Evolutionary conservation across 2,888 invertebrate genomes (phyloP), one percentile per base, ranked within the genome.

Genomic region (Mythimna albipuncta): DNA sequence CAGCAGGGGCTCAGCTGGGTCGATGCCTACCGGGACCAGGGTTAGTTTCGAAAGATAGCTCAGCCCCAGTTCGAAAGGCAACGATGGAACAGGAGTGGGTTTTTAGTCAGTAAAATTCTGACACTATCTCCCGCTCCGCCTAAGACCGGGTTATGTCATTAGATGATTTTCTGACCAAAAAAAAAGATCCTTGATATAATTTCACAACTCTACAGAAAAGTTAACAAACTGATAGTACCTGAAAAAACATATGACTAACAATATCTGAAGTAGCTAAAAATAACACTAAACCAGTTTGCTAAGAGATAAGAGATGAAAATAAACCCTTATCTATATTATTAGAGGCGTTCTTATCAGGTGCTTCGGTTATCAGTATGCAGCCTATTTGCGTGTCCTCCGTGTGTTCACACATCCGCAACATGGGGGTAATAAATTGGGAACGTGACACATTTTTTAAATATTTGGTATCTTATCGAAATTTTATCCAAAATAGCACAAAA

Each of bases 271-370:
- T 10, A 63, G 64, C 67, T 81, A 83, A 83, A 81, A 83, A 83
- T 80, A 83, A 63, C 59, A 69, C 10, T 35, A 32, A 72, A 75
- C 72, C 72, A 68, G 67, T 70, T 72, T 47, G 57, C 50, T 19
- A 7, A 57, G 44, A 57, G 84, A 84, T 84, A 82, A 72, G 44
- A 35, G 63, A 57, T 57, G 63, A 76, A 82, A 75, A 84, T 84
- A 84, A 69, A 55, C 41, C 26, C 52, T 47, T 85, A 85, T 77
- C 75, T 67, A 44, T 69, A 32, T 75, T 71, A 82, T 79, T 82
- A 73, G 64, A 68, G 9, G 59, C 65, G 16, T 44, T 70, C 72
- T 75, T 66, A 79, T 75, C 75, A 70, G 54, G 7, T 26, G 32
- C 75, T 62, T 65, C 19, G 26, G 32, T 55, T 67, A 75, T 75